A percentile compares a stretch with the other conserved stretches of the same genome.
Conservation (phyloP, 2,113 vertebrate genomes). For the Trematocara macrostoma region DNA sequence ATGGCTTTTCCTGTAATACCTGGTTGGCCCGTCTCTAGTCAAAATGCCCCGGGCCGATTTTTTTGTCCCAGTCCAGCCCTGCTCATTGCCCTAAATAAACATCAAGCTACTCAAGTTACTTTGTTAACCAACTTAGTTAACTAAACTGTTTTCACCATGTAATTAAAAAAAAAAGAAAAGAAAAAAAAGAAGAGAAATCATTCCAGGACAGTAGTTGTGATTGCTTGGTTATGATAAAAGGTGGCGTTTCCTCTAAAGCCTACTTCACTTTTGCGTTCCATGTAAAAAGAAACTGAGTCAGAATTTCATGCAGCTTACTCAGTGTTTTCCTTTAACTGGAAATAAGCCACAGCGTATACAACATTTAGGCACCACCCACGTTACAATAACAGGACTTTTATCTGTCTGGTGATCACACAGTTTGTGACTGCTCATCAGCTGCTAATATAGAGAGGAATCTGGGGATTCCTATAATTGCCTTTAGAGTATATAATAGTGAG, state of each 20-base stretch:
- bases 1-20: no score
- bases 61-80: no score
- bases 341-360: constrained; percentile 13
- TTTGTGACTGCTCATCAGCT: neutral
- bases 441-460: neutral
- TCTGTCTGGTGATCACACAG: neutral
- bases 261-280: neutral
- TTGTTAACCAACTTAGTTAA: neutral
- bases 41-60: no score
- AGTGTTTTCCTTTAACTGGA: constrained; percentile 48
- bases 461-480: neutral
- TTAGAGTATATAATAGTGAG: neutral
- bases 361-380: constrained; percentile 9
- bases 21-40: no score
- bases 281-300: constrained; percentile 44
- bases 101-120: neutral
- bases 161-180: neutral
- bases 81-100: neutral
- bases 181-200: neutral
- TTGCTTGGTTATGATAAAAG: neutral
- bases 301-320: constrained; percentile 26
- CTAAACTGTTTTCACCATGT: neutral
- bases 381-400: neutral
- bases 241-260: neutral
- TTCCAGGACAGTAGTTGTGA: neutral